phyloP scores from a whole-genome alignment of 92 coral and sea anemone genomes.

The Actinernus sp. region DNA sequence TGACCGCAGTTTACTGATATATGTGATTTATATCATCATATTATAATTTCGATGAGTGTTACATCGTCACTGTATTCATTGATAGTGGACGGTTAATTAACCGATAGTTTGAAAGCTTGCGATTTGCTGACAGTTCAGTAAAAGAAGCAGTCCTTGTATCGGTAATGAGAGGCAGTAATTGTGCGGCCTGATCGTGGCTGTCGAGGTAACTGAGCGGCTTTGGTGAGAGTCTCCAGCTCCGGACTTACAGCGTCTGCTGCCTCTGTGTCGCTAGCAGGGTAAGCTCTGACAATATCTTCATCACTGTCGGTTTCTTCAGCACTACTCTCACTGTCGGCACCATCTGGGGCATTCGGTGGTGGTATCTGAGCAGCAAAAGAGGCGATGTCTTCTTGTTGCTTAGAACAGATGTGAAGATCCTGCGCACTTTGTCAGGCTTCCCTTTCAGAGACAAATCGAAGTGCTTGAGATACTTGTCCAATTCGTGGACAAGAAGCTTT shows the following conservation, averaged over 20 bases:
- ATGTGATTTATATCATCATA: too few relatives aligned
- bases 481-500: slow-evolving; percentile 1
- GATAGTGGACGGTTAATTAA: too few relatives aligned
- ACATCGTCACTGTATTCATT: too few relatives aligned
- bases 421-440: slow-evolving; percentile 38
- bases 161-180: too few relatives aligned
- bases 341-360: slow-evolving; percentile 1
- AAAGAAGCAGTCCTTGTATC: too few relatives aligned
- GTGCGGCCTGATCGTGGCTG: slow-evolving; percentile 2
- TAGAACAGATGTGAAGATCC: slow-evolving; percentile 23
- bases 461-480: slow-evolving; percentile 15
- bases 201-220: slow-evolving; percentile 3
- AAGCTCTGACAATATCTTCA: neutral
- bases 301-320: slow-evolving; percentile 2
- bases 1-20: too few relatives aligned
- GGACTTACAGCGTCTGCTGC: slow-evolving; percentile 1
- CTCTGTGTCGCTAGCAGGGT: slow-evolving; percentile 3
- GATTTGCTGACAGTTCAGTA: too few relatives aligned
- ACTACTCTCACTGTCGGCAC: slow-evolving; percentile 3
- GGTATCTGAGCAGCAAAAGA: slow-evolving; percentile 4
- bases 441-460: slow-evolving; percentile 43
- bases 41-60: too few relatives aligned
- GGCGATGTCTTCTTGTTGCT: slow-evolving; percentile 11
- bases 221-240: slow-evolving; percentile 3
- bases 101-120: too few relatives aligned